phyloP scores from a whole-genome alignment of 2,888 invertebrate genomes.

The Calliphora vomitoria region DNA sequence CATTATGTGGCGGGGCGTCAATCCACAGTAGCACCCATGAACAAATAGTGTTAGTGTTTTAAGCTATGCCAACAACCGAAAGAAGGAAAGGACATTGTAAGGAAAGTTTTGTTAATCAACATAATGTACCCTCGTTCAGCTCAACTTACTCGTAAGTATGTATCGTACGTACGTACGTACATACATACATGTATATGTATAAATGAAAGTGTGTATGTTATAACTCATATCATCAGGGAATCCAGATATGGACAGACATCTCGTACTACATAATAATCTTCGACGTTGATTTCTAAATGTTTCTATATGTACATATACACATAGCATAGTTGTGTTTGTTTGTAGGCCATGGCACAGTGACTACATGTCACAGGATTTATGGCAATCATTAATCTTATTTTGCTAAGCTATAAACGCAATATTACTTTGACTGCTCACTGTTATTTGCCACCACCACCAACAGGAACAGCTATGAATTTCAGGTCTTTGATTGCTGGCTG shows the following conservation, averaged over 20 bases:
- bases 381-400: constrained; percentile 84
- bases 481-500: constrained; percentile 28
- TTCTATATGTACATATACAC: constrained; percentile 24
- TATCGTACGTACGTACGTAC: background rate
- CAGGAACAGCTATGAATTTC: background rate
- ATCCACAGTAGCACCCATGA: constrained; percentile 67
- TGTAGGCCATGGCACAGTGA: constrained; percentile 75
- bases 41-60: constrained; percentile 44
- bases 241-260: constrained; percentile 56
- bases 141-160: constrained; percentile 7
- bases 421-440: constrained; percentile 71
- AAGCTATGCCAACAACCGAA: constrained; percentile 27
- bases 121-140: constrained; percentile 77
- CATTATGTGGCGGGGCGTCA: constrained; percentile 68
- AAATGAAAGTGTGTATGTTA: constrained; percentile 19
- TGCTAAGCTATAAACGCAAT: constrained; percentile 74
- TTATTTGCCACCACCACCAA: constrained; percentile 49
- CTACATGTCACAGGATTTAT: constrained; percentile 83
- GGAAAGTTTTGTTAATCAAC: constrained; percentile 80
- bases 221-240: constrained; percentile 74
- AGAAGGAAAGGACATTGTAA: constrained; percentile 54
- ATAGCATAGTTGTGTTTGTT: constrained; percentile 61
- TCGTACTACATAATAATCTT: constrained; percentile 80
- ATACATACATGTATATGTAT: background rate
- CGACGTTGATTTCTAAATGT: constrained; percentile 81